Conservation (phyloP, 2,888 invertebrate genomes). For the Lepas anatifera region DNA sequence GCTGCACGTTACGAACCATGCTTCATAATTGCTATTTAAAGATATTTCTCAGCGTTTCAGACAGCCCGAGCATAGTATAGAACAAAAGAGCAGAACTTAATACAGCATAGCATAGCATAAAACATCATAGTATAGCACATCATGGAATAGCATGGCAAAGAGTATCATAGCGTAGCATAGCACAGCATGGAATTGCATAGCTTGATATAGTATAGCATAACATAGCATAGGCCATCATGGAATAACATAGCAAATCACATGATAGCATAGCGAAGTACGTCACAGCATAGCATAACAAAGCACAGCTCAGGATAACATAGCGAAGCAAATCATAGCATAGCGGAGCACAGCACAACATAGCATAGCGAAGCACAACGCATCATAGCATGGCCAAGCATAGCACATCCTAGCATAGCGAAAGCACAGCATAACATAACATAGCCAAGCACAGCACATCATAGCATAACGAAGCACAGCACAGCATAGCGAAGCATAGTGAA, state of each 20-base stretch:
- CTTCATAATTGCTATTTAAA: too few species aligned
- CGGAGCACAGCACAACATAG: not conserved
- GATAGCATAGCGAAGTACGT: not conserved
- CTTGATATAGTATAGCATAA: not conserved
- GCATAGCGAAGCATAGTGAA: slow-evolving; percentile 7
- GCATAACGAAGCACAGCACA: not conserved
- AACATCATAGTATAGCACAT: too few species aligned
- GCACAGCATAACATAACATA: not conserved
- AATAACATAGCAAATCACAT: not conserved
- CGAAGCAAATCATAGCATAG: not conserved
- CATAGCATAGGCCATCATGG: not conserved
- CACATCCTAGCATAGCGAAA: not conserved
- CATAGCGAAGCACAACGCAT: not conserved
- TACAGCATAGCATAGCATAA: too few species aligned
- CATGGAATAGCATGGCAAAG: too few species aligned
- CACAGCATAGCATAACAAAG: slow-evolving; percentile 1
- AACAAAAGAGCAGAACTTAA: too few species aligned
- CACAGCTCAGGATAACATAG: not conserved
- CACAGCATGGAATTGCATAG: not conserved
- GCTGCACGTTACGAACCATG: too few species aligned
- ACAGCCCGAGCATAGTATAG: too few species aligned
- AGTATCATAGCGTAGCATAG: not conserved
- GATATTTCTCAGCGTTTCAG: too few species aligned
- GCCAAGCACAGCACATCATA: not conserved
- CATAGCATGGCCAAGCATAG: not conserved